phyloP scores from a whole-genome alignment of 2,797 vertebrate genomes.

The Centroberyx gerrardi region DNA sequence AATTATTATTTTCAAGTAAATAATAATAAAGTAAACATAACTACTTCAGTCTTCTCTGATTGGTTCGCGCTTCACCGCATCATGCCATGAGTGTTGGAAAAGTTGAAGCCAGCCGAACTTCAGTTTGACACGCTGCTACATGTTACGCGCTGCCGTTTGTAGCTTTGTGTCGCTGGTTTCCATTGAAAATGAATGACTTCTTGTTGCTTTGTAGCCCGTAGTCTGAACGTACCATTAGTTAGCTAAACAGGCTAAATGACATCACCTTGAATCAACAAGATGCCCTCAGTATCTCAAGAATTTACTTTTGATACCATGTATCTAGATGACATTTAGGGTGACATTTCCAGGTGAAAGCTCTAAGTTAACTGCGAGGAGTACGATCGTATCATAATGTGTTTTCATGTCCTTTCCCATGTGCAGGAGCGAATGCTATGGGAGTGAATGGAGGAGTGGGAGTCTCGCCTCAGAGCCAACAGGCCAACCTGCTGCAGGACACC shows the following conservation, averaged over 20 bases:
- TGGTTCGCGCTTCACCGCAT: too few relatives aligned
- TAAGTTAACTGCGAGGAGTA: neutral
- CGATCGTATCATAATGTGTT: neutral
- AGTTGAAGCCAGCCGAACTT: too few relatives aligned
- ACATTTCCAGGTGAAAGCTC: too few relatives aligned
- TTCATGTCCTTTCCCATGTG: neutral
- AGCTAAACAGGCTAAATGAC: neutral
- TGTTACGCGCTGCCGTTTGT: too few relatives aligned
- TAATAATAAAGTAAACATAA: too few relatives aligned
- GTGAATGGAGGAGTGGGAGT: constrained; percentile 94
- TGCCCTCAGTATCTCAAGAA: neutral
- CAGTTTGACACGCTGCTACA: too few relatives aligned
- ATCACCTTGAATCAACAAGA: neutral
- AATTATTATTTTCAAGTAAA: too few relatives aligned
- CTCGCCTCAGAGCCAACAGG: constrained; percentile 85
- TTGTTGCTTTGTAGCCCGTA: too few relatives aligned
- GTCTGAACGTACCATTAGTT: neutral
- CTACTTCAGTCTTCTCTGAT: too few relatives aligned
- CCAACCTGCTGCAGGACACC: constrained; percentile 92
- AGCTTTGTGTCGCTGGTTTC: too few relatives aligned
- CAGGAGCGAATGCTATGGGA: constrained; percentile 92
- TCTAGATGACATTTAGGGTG: neutral
- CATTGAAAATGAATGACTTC: too few relatives aligned
- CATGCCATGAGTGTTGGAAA: too few relatives aligned
- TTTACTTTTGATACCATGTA: constrained; percentile 1